phyloP scores from a whole-genome alignment of 1,140 invertebrate genomes.

The Orius laevigatus region DNA sequence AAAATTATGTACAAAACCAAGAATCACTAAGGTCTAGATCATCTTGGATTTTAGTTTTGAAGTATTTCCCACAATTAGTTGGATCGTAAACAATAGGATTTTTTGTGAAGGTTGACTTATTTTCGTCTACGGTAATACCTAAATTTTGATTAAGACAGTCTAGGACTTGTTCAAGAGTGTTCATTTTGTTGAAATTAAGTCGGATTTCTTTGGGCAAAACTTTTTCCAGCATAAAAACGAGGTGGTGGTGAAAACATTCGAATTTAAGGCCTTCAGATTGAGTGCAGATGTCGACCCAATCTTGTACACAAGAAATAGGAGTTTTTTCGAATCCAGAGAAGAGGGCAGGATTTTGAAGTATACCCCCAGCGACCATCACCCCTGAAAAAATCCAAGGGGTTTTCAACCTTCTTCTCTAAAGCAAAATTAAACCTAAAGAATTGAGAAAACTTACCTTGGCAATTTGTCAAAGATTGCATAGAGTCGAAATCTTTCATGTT shows the following conservation, averaged over 20 bases:
- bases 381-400: slow-evolving; percentile 29
- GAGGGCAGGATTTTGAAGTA: slow-evolving; percentile 80
- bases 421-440: background rate
- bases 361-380: slow-evolving; percentile 75
- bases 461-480: slow-evolving; percentile 48
- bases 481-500: slow-evolving; percentile 47
- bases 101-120: background rate
- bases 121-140: slow-evolving; percentile 6
- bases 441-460: slow-evolving; percentile 42
- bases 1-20: slow-evolving; percentile 10
- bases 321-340: slow-evolving; percentile 55
- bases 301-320: slow-evolving; percentile 57
- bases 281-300: slow-evolving; percentile 67
- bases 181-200: slow-evolving; percentile 60
- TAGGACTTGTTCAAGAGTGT: slow-evolving; percentile 47
- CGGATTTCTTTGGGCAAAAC: slow-evolving; percentile 50
- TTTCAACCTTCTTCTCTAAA: background rate
- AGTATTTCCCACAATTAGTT: slow-evolving; percentile 9
- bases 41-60: slow-evolving; percentile 8
- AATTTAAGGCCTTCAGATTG: slow-evolving; percentile 43
- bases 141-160: slow-evolving; percentile 37
- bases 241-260: slow-evolving; percentile 78
- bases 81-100: slow-evolving; percentile 6
- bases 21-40: slow-evolving; percentile 7
- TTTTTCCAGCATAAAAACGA: slow-evolving; percentile 85